Evolutionary conservation across 2,888 invertebrate genomes (phyloP), one percentile per base, ranked within the genome.

Genomic region (Lycocerus yunnanus): DNA sequence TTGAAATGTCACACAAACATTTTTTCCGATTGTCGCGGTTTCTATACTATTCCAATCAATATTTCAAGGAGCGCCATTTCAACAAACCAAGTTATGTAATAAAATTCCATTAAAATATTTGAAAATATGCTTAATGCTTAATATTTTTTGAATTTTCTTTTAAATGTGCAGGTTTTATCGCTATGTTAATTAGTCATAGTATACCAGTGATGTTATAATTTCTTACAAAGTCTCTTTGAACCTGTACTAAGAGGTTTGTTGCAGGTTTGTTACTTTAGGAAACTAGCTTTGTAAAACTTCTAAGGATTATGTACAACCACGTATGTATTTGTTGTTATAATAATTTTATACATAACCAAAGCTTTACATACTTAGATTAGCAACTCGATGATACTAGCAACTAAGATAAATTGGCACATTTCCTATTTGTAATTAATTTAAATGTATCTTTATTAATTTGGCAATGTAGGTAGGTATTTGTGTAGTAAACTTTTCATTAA

Each of bases 31-130:
- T 66, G 59, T 71, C 66, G 66, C 59, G 71, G 66, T 66, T 59
- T 58, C 60, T 71, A 58, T 66, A 66, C 18, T 66, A 71, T 71
- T 66, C 59, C 65, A 66, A 71, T 71, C 71, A 66, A 71, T 71
- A 71, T 66, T 43, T 43, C 43, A 43, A 43, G 1, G 43, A 6
- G n/a, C 43, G 43, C n/a, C 43, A 43, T 43, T 43, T 43, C 43
- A n/a, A 43, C n/a, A 43, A 43, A 43, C 43, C n/a, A 5, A n/a
- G n/a, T 43, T 43, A 43, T 43, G 43, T n/a, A 43, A 43, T 43
- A 43, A 43, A 43, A 43, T 43, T 27, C 13, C n/a, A n/a, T 43
- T 43, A 43, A 43, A n/a, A 43, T 43, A 43, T n/a, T 43, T 43
- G 13, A 2, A 43, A 43, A 43, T 43, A n/a, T 13, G 1, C n/a